Evolutionary conservation across 2,113 vertebrate genomes (phyloP), one percentile per base, ranked within the genome.

Genomic region (Onychostoma macrolepis): DNA sequence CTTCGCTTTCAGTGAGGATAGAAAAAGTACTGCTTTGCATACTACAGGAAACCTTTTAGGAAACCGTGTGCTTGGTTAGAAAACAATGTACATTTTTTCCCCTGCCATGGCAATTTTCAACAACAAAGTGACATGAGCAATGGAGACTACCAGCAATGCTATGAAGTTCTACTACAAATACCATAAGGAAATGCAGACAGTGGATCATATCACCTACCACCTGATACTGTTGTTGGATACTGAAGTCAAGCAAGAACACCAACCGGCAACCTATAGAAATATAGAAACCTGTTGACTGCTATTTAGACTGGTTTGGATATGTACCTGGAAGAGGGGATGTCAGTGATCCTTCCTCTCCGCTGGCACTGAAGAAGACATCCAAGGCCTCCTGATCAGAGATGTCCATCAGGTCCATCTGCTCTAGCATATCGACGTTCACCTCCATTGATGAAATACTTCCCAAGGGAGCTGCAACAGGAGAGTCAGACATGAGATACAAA

Each of bases 401-500:
- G 86, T 99, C 97, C 80, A 96, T 94, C 86, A 97, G 91, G 15
- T 99, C 98, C 94, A 99, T 96, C 92, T 99, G 97, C 90, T 99
- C 98, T 92, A 99, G 91, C 79, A 97, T 94, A 91, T 99, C 98
- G 90, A 99, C 97, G 0, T 99, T 99, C 88, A 99, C 98, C 92
- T 99, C 98, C 98, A 99, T 99, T 77, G 98, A 99, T 0, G 98
- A 99, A 92, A 99, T 95, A 87, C 98, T 99, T 86, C 98, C 97
- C 33, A 99, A 96, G 15, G 98, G 94, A 86, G 94, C 94, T 96
- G 85, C 36, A 7, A 11, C 67, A 7, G 28, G 63, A 45, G 11
- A 4, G 4, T 76, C 10, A 50, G 67, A 56, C 43, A 69, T 63
- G 3, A 50, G 89, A 30, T 43, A 24, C 26, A 80, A 65, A 65